Percentiles rank a stretch among this genome's conserved stretches.
Evolutionary conservation across 2,888 invertebrate species (phyloP).

Genomic region (Apodemia duryi): DNA sequence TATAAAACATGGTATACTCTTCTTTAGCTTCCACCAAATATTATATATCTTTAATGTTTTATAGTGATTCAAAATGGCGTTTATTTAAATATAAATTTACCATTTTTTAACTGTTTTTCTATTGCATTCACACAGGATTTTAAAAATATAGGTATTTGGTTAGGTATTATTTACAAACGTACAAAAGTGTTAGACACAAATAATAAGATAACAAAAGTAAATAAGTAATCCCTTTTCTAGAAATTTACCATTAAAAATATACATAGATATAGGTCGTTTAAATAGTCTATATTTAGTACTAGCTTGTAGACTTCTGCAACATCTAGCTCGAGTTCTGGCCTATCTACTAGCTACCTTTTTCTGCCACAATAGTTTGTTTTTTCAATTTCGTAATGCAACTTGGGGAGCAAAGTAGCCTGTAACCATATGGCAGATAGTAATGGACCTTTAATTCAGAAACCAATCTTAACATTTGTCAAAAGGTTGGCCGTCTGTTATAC

Average conservation of each 20-base stretch:
- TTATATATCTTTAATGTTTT: not conserved
- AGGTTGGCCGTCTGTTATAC: no score
- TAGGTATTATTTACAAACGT: not conserved
- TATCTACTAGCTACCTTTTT: no score
- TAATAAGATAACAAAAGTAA: not conserved
- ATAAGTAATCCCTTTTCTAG: not conserved
- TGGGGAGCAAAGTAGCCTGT: no score
- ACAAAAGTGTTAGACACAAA: not conserved
- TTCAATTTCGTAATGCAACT: no score
- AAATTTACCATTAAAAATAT: not conserved
- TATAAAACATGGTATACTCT: not conserved
- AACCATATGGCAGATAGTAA: no score
- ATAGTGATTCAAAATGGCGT: not conserved
- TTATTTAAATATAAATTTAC: not conserved
- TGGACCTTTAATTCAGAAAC: no score
- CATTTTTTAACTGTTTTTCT: not conserved
- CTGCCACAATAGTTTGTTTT: no score
- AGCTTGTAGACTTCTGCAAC: no score
- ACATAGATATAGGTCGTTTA: no score
- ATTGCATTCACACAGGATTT: not conserved
- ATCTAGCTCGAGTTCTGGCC: no score
- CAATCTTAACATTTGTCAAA: no score
- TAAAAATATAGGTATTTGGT: not conserved
- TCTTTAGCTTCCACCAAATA: not conserved
- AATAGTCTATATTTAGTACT: no score